These are phyloP conservation scores for Ormyrus nitidulus DNA, from an alignment of 2,888 invertebrate species.

Conservation along the genomic window DNA sequence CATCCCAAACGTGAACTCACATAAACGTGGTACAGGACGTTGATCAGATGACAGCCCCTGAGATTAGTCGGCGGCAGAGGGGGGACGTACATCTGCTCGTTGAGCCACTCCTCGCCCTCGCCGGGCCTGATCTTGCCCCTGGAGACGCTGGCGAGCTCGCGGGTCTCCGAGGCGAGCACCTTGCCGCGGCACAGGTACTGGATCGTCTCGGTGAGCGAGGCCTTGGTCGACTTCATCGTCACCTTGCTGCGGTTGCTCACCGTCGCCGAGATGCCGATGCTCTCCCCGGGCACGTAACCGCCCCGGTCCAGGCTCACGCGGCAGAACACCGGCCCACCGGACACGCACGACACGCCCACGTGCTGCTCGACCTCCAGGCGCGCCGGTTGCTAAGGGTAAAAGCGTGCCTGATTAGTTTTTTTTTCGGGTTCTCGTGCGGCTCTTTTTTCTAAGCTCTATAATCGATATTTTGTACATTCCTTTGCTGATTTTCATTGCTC, in stretches of 20 bases:
- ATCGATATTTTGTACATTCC: too few species aligned
- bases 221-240: conserved; percentile 89
- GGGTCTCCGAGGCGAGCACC: conserved; percentile 89
- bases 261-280: conserved; percentile 89
- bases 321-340: conserved; percentile 91
- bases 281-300: conserved; percentile 96
- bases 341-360: conserved; percentile 91
- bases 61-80: conserved; percentile 96
- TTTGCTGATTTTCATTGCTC: too few species aligned
- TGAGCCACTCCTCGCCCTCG: conserved; percentile 89
- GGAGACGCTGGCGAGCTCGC: conserved; percentile 87
- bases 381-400: conserved; percentile 84
- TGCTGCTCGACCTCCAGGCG: conserved; percentile 94
- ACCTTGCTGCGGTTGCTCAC: conserved; percentile 89
- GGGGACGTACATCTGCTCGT: conserved; percentile 93
- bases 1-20: conserved; percentile 78
- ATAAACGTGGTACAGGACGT: conserved; percentile 94
- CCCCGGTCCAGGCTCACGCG: conserved; percentile 92
- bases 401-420: neutral
- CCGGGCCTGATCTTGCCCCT: conserved; percentile 90
- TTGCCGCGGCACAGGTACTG: conserved; percentile 92
- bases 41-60: conserved; percentile 94
- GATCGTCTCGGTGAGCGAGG: conserved; percentile 92
- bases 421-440: neutral
- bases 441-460: neutral